Conservation (phyloP, 2,113 vertebrate species). For the Piliocolobus tephrosceles region DNA sequence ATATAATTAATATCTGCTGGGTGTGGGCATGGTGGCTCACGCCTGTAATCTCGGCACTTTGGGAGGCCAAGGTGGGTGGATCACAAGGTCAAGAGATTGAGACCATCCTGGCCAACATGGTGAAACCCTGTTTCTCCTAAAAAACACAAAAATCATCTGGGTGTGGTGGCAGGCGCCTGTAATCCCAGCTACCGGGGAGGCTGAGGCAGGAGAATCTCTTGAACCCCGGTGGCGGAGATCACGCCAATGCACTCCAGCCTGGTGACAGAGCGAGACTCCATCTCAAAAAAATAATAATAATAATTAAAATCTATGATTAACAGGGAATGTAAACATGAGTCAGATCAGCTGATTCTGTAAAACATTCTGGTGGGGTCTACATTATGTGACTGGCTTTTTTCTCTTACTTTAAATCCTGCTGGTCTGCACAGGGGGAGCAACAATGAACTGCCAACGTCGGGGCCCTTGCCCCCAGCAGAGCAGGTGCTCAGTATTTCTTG, state of each 20-base stretch:
- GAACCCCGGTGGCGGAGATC: no score
- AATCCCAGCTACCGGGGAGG: no score
- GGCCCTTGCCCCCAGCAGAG: background rate
- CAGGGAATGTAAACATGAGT: background rate
- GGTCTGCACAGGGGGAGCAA: background rate
- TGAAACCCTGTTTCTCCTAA: no score
- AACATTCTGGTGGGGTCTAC: background rate
- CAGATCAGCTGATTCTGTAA: background rate
- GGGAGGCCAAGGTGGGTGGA: no score
- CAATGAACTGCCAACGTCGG: rapidly evolving
- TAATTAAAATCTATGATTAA: background rate
- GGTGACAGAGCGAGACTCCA: background rate
- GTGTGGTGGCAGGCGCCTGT: no score
- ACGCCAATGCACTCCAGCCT: background rate
- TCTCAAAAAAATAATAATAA: background rate
- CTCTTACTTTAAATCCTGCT: background rate
- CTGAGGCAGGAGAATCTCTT: no score
- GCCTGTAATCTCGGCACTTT: no score
- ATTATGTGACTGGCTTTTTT: background rate
- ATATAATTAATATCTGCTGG: no score
- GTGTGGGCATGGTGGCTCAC: no score
- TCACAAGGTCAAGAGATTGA: no score
- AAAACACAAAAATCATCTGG: no score
- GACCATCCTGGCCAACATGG: no score
- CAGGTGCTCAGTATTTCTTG: background rate